phyloP scores from a whole-genome alignment of 2,888 invertebrate genomes.

The Macrosiphum euphorbiae region DNA sequence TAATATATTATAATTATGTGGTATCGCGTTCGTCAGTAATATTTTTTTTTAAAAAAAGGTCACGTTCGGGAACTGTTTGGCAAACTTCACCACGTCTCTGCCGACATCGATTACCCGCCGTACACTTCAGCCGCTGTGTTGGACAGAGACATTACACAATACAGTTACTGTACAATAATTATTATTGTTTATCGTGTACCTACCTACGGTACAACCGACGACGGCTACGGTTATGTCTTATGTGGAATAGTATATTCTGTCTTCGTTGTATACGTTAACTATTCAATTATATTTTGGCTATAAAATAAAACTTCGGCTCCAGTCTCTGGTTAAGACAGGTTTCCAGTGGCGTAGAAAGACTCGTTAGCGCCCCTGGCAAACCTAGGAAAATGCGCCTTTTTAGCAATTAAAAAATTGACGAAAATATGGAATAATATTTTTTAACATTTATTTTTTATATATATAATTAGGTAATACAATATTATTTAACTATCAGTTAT shows the following conservation, averaged over 20 bases:
- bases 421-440: too few species aligned
- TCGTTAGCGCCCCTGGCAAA: too few species aligned
- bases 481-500: too few species aligned
- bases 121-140: neutral
- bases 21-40: neutral
- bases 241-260: neutral
- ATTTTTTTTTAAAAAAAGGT: conserved; percentile 34
- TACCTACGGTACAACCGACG: neutral
- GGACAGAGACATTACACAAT: neutral
- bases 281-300: neutral
- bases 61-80: conserved; percentile 29
- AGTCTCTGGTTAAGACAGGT: too few species aligned
- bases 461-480: too few species aligned
- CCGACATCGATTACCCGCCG: conserved; percentile 3
- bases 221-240: neutral
- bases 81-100: conserved; percentile 30
- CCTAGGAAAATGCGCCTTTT: too few species aligned
- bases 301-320: too few species aligned
- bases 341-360: too few species aligned
- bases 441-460: too few species aligned
- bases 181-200: neutral
- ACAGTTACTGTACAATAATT: neutral
- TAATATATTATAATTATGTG: neutral
- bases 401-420: too few species aligned
- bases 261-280: neutral